A percentile compares a stretch with the other conserved stretches of the same genome.
Evolutionary conservation across 2,113 vertebrate species (phyloP).

Genomic region (Sphyrna mokarran): DNA sequence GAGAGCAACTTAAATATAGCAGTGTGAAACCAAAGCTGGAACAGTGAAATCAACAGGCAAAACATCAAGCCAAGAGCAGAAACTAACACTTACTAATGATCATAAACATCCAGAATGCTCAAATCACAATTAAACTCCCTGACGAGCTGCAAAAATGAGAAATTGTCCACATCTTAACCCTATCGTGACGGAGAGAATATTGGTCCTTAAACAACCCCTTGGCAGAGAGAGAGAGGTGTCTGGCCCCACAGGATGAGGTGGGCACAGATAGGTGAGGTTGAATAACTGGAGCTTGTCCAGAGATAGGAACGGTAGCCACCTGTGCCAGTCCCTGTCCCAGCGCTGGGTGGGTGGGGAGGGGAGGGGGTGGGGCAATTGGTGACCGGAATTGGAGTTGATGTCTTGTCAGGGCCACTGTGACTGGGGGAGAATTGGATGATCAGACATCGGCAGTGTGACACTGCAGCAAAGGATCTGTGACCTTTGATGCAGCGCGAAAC

Average conservation of each 20-base stretch:
- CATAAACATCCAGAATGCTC: neutral
- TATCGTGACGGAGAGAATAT: no score
- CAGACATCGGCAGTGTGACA: neutral
- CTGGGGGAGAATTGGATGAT: neutral
- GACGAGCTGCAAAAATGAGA: neutral
- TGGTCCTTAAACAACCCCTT: neutral
- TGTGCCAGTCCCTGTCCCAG: neutral
- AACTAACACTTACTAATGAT: neutral
- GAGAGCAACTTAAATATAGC: neutral
- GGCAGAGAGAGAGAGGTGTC: neutral
- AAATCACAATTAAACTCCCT: neutral
- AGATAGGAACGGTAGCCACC: neutral
- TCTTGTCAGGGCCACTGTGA: neutral
- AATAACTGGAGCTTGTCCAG: no score
- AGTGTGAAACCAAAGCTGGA: neutral
- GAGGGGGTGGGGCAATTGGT: neutral
- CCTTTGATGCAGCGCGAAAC: no score
- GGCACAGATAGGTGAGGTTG: no score
- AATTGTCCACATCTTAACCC: neutral
- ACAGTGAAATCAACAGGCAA: neutral
- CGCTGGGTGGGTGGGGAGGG: no score
- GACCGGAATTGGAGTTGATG: neutral
- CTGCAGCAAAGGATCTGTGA: neutral
- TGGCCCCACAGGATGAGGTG: no score
- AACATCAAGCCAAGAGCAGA: neutral